phyloP scores from a whole-genome alignment of 2,113 vertebrate species.

The Tetrax tetrax region DNA sequence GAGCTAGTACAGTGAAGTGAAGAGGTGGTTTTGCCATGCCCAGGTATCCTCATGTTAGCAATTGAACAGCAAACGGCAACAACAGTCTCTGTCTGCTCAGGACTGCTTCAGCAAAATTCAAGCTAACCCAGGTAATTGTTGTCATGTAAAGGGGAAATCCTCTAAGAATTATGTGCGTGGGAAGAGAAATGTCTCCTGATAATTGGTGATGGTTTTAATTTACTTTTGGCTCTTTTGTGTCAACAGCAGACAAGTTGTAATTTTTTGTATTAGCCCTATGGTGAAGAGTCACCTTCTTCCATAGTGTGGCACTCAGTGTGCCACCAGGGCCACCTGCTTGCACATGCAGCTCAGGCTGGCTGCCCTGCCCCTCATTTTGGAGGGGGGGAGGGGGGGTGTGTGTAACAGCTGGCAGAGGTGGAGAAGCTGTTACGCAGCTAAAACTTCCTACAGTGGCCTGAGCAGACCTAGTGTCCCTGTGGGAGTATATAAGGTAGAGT shows the following conservation, averaged over 20 bases:
- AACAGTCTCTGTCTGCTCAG: not conserved
- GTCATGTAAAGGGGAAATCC: not conserved
- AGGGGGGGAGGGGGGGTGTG: too few relatives aligned
- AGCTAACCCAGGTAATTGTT: not conserved
- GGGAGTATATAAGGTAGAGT: not conserved
- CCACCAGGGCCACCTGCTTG: not conserved
- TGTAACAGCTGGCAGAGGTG: not conserved
- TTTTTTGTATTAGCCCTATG: not conserved
- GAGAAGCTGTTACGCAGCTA: not conserved
- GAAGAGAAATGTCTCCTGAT: not conserved
- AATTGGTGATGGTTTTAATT: not conserved
- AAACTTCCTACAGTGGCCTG: not conserved
- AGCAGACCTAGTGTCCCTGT: not conserved
- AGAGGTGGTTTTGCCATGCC: not conserved
- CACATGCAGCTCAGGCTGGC: not conserved
- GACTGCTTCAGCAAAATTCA: not conserved
- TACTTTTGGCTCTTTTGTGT: not conserved
- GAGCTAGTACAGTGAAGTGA: not conserved
- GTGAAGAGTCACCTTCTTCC: not conserved
- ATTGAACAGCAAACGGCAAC: not conserved
- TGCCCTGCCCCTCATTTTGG: not conserved
- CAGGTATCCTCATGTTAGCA: not conserved
- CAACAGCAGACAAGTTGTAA: not conserved
- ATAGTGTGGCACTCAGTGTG: not conserved
- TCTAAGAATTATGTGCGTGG: accelerated